Percentiles rank a stretch among this genome's conserved stretches.
These are phyloP conservation scores for Andrena praecox DNA, from an alignment of 2,888 invertebrate genomes.

Conservation along the genomic window DNA sequence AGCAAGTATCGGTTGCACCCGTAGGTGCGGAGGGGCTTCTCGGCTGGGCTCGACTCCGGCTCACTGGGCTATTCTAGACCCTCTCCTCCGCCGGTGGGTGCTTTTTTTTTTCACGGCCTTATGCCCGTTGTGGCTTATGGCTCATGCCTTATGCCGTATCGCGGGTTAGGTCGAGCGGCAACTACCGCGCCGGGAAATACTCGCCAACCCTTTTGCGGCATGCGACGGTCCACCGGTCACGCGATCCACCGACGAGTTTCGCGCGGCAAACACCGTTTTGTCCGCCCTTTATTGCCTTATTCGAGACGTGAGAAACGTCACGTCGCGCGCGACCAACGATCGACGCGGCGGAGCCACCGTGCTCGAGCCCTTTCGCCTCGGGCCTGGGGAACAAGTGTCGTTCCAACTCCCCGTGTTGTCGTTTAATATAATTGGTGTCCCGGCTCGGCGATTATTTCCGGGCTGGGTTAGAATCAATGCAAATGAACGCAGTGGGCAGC, in stretches of 20 bases:
- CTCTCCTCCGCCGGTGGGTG: slow-evolving; percentile 26
- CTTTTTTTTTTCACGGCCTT: slow-evolving; percentile 55
- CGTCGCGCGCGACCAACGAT: neutral
- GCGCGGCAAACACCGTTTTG: slow-evolving; percentile 45
- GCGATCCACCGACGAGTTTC: slow-evolving; percentile 59
- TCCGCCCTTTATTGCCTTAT: slow-evolving; percentile 56
- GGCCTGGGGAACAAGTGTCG: neutral
- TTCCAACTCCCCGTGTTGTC: neutral
- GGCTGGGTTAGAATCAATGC: neutral
- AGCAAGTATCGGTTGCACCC: slow-evolving; percentile 77
- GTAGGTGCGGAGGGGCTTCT: slow-evolving; percentile 74
- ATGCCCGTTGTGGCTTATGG: slow-evolving; percentile 69
- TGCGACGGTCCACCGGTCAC: slow-evolving; percentile 66
- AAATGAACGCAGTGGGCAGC: neutral
- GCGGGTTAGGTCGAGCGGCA: slow-evolving; percentile 24
- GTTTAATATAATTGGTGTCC: slow-evolving; percentile 4
- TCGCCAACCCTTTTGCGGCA: slow-evolving; percentile 61
- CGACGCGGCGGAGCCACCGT: neutral
- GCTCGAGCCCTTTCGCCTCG: neutral
- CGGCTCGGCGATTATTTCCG: neutral
- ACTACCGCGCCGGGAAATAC: slow-evolving; percentile 52
- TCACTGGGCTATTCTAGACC: slow-evolving; percentile 70
- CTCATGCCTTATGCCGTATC: slow-evolving; percentile 57
- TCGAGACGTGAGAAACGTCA: slow-evolving; percentile 52
- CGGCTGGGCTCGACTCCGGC: slow-evolving; percentile 63